phyloP scores from a whole-genome alignment of 2,888 invertebrate species.

The Gerris lacustris region DNA sequence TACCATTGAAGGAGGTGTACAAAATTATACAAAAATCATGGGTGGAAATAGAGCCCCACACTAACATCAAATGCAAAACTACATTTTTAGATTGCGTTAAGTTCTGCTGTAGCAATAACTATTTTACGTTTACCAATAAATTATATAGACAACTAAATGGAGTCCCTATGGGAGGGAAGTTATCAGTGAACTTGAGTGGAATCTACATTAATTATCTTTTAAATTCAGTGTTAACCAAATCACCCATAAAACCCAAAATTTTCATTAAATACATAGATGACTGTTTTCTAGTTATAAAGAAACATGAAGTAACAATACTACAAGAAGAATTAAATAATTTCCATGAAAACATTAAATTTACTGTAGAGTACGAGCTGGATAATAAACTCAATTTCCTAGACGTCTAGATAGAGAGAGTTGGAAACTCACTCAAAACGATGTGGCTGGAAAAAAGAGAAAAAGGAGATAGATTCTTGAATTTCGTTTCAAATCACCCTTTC shows the following conservation, averaged over 20 bases:
- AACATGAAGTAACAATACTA: background rate
- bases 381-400: background rate
- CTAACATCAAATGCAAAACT: too few species aligned
- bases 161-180: background rate
- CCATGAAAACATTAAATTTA: background rate
- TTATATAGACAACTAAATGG: background rate
- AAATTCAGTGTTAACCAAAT: background rate
- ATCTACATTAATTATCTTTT: too few species aligned
- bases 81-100: background rate
- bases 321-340: background rate
- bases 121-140: background rate
- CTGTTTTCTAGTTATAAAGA: background rate
- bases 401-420: background rate
- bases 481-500: background rate
- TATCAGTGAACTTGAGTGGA: too few species aligned
- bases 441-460: background rate
- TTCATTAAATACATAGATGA: background rate
- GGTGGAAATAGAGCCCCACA: background rate
- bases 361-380: background rate
- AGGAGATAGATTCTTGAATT: background rate
- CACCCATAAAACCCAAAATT: background rate
- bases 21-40: background rate
- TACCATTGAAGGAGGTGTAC: background rate
- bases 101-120: background rate
- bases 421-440: background rate